Evolutionary conservation across 2,888 invertebrate genomes (phyloP).

Genomic region (Pherbina coryleti): DNA sequence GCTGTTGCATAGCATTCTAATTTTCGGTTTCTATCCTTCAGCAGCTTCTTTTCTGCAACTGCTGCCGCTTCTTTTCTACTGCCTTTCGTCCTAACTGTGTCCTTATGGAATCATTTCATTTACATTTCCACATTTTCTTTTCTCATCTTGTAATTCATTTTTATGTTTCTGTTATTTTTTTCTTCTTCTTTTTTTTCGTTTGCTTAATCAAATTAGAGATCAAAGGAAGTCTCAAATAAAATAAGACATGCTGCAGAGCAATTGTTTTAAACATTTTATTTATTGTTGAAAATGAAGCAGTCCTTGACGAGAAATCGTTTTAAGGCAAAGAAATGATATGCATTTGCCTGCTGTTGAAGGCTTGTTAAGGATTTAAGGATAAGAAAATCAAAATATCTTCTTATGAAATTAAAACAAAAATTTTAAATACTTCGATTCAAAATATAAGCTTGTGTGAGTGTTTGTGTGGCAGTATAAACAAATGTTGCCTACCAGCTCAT

Average conservation of each 20-base stretch:
- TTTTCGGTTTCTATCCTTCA: background rate
- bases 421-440: background rate
- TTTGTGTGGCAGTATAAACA: background rate
- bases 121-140: background rate
- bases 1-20: conserved; percentile 8
- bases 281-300: background rate
- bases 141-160: conserved; percentile 6
- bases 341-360: too few species aligned
- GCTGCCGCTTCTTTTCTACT: background rate
- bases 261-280: conserved; percentile 9
- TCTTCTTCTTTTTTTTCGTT: background rate
- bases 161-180: background rate
- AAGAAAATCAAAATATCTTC: background rate
- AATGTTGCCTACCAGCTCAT: background rate
- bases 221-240: background rate
- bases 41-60: background rate
- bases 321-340: too few species aligned
- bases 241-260: background rate
- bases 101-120: conserved; percentile 14
- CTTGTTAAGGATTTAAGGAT: too few species aligned
- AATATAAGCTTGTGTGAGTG: too few species aligned
- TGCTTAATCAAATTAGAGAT: conserved; percentile 4
- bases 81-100: background rate
- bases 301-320: background rate
- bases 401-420: background rate